A percentile compares a stretch with the other conserved stretches of the same genome.
These are phyloP conservation scores for Amphiduros pacificus DNA, from an alignment of 2,888 invertebrate genomes.

Conservation along the genomic window DNA sequence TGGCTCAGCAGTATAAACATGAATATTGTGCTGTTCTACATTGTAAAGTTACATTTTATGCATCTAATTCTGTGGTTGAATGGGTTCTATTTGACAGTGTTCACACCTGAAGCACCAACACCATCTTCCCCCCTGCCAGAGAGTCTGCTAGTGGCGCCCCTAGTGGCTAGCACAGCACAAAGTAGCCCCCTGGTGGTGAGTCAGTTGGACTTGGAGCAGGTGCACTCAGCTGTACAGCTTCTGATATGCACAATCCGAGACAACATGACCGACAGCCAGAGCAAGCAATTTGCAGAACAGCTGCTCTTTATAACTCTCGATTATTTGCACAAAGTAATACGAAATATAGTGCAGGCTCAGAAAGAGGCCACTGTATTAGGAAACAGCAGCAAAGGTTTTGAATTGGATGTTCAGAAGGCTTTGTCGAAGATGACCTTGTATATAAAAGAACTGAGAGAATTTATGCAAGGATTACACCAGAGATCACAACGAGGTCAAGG, in stretches of 20 bases:
- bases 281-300: constrained; percentile 42
- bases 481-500: background rate
- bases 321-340: constrained; percentile 16
- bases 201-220: constrained; percentile 36
- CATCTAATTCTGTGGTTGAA: no score
- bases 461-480: background rate
- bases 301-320: constrained; percentile 39
- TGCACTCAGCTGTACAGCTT: constrained; percentile 40
- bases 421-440: constrained; percentile 12
- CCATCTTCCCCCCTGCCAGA: no score
- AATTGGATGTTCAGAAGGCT: background rate
- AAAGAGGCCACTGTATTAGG: no score
- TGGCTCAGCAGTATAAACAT: no score
- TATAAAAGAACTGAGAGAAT: background rate
- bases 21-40: no score
- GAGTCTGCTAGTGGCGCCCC: no score
- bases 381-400: background rate
- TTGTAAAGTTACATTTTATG: no score
- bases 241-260: constrained; percentile 38
- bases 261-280: constrained; percentile 35
- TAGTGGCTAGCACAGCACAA: no score
- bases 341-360: no score
- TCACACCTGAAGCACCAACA: no score
- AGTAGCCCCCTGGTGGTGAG: no score
- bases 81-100: no score